Evolutionary conservation across 2,888 invertebrate genomes (phyloP).

Genomic region (Beris chalybata): DNA sequence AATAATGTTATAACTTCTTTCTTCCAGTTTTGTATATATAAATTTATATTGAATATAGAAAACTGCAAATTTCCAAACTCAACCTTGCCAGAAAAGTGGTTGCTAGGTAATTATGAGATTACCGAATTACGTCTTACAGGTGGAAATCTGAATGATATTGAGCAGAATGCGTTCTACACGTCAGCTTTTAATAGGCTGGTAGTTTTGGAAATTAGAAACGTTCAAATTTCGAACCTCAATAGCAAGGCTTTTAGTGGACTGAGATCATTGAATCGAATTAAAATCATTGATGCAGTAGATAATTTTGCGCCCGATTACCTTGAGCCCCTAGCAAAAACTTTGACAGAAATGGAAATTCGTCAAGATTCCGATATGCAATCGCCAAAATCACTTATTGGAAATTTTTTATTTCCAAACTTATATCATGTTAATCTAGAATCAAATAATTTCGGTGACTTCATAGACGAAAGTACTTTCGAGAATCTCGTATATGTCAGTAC

Average conservation of each 20-base stretch:
- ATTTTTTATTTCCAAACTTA: background rate
- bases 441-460: slow-evolving; percentile 3
- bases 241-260: background rate
- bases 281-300: background rate
- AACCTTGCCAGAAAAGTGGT: background rate
- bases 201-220: background rate
- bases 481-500: background rate
- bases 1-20: no score
- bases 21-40: no score
- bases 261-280: background rate
- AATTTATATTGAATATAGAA: slow-evolving; percentile 30
- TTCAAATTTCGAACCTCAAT: background rate
- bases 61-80: slow-evolving; percentile 4
- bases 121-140: background rate
- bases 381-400: background rate
- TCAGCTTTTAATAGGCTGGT: background rate
- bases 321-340: no score
- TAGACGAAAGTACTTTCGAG: background rate
- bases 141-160: background rate
- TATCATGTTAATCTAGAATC: background rate
- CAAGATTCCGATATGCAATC: no score
- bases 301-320: no score
- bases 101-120: background rate
- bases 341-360: no score
- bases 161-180: background rate